Evolutionary conservation across 2,797 vertebrate species (phyloP).

Genomic region (Mustela erminea): DNA sequence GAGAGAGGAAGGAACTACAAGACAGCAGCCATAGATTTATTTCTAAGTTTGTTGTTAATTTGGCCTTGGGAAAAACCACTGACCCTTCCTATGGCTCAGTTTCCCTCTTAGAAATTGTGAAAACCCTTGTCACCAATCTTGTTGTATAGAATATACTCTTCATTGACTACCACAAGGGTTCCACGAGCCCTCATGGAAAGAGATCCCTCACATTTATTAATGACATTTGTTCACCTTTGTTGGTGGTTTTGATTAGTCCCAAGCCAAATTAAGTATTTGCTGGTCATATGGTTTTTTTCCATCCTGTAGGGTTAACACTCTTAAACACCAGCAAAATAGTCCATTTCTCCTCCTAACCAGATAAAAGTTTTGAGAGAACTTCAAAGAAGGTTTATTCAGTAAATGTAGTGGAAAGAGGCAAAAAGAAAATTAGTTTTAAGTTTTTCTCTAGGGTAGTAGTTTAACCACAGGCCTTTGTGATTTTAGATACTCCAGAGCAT

Average conservation of each 20-base stretch:
- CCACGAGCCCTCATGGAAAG: not conserved
- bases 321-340: not conserved
- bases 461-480: not conserved
- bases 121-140: not conserved
- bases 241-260: not conserved
- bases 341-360: conserved; percentile 11
- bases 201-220: not conserved
- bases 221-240: not conserved
- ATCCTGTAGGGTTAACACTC: not conserved
- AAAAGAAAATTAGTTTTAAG: not conserved
- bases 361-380: conserved; percentile 12
- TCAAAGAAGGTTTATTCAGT: not conserved
- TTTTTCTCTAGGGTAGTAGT: not conserved
- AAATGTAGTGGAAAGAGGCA: not conserved
- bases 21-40: not conserved
- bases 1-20: not conserved
- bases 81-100: not conserved
- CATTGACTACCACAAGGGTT: not conserved
- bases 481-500: not conserved
- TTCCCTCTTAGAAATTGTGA: not conserved
- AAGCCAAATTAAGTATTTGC: not conserved
- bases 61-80: not conserved
- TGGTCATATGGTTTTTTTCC: not conserved
- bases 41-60: not conserved
- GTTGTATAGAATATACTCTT: not conserved